phyloP scores from a whole-genome alignment of 2,888 invertebrate genomes.

The Megaustenia siamemsis region DNA sequence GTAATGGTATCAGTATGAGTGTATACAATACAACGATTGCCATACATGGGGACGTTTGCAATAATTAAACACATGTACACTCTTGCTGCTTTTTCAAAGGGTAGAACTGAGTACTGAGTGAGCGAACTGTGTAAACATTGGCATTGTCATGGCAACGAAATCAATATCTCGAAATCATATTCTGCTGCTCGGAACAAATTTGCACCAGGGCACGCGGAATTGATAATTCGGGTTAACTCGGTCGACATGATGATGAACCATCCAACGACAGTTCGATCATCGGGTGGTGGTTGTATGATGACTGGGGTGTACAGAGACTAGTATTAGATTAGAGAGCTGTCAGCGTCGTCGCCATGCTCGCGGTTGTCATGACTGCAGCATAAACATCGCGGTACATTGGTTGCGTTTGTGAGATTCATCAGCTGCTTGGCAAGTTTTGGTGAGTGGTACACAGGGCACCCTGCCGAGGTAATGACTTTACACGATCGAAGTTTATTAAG shows the following conservation, averaged over 20 bases:
- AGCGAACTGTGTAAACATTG: constrained; percentile 6
- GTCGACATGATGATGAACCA: constrained; percentile 5
- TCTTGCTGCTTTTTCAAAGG: not conserved
- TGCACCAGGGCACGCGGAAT: not conserved
- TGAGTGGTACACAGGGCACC: too few relatives aligned
- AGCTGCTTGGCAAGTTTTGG: too few relatives aligned
- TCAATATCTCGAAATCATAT: constrained; percentile 25
- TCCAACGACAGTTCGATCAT: not conserved
- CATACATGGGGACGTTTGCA: too few relatives aligned
- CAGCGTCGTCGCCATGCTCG: not conserved
- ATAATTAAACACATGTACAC: not conserved
- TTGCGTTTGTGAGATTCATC: not conserved
- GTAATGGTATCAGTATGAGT: too few relatives aligned
- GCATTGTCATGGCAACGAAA: constrained; percentile 25
- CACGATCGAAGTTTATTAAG: too few relatives aligned
- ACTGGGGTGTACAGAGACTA: not conserved
- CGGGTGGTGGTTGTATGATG: too few relatives aligned
- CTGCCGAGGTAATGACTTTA: too few relatives aligned
- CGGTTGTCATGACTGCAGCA: not conserved
- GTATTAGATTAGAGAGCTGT: not conserved
- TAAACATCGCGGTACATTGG: too few relatives aligned
- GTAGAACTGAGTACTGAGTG: constrained; percentile 16
- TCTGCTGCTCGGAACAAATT: constrained; percentile 13
- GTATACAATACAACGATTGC: too few relatives aligned
- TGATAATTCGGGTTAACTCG: not conserved